phyloP scores from a whole-genome alignment of 2,113 vertebrate species.

The Onychorhynchus coronatus region DNA sequence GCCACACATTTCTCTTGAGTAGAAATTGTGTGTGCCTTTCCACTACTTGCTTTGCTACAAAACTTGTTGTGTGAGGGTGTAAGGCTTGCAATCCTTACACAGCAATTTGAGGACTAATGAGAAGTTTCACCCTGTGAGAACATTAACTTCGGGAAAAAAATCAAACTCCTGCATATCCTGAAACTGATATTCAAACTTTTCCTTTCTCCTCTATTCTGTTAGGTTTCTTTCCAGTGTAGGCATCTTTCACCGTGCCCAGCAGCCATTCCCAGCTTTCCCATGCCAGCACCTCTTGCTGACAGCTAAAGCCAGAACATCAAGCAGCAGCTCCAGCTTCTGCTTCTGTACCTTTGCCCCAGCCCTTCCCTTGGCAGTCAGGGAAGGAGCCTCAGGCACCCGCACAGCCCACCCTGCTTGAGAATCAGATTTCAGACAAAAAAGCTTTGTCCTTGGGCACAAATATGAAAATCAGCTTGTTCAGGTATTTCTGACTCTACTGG shows the following conservation, averaged over 20 bases:
- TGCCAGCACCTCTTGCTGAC: neutral
- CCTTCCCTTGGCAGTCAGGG: neutral
- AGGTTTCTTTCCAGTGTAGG: neutral
- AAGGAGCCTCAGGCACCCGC: neutral
- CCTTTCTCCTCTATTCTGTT: neutral
- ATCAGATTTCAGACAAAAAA: constrained; percentile 43
- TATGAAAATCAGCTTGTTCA: constrained; percentile 10
- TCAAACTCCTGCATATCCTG: fast-evolving
- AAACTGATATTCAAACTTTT: neutral
- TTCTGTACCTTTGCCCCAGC: neutral
- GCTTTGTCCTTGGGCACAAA: constrained; percentile 18
- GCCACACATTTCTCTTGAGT: neutral
- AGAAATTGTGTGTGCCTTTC: neutral
- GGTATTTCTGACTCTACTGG: neutral
- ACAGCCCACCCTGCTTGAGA: neutral
- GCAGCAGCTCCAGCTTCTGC: neutral
- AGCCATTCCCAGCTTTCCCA: neutral
- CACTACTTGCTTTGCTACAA: neutral
- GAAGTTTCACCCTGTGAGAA: neutral
- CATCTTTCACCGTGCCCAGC: neutral
- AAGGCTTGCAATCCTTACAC: neutral
- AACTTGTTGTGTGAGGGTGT: neutral
- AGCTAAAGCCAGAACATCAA: neutral
- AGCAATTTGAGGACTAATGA: neutral
- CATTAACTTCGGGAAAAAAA: neutral